Evolutionary conservation across 2,888 invertebrate species (phyloP).

Genomic region (Vanessa cardui): DNA sequence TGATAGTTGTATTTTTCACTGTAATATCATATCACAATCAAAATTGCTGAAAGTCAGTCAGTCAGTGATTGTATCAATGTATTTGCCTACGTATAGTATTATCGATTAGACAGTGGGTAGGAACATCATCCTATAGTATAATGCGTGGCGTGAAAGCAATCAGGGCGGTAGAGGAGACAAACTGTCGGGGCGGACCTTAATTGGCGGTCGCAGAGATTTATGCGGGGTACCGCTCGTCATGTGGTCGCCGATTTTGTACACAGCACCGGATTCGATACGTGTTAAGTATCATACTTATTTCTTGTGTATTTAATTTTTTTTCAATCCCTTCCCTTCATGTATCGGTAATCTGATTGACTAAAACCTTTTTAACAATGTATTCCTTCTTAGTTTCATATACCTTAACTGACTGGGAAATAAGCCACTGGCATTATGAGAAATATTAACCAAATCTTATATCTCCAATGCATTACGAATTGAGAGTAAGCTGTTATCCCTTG

Average conservation of each 20-base stretch:
- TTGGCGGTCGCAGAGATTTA: constrained; percentile 82
- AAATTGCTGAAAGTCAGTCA: neutral
- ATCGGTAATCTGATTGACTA: no score
- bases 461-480: no score
- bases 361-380: no score
- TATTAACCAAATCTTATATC: no score
- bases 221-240: constrained; percentile 76
- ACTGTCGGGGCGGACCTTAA: constrained; percentile 80
- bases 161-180: constrained; percentile 79
- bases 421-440: no score
- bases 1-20: no score
- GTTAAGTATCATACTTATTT: neutral
- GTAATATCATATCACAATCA: no score
- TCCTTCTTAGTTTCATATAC: no score
- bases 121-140: constrained; percentile 34
- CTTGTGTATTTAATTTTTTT: neutral
- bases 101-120: constrained; percentile 9
- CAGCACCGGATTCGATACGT: constrained; percentile 34
- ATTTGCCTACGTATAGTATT: neutral
- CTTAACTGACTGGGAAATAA: no score
- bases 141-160: constrained; percentile 77
- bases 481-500: no score
- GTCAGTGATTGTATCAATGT: neutral
- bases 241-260: constrained; percentile 60
- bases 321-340: no score